Evolutionary conservation across 2,797 vertebrate species (phyloP), one percentile per base, ranked within the genome.

Genomic region (Rhadinocentrus ornatus): DNA sequence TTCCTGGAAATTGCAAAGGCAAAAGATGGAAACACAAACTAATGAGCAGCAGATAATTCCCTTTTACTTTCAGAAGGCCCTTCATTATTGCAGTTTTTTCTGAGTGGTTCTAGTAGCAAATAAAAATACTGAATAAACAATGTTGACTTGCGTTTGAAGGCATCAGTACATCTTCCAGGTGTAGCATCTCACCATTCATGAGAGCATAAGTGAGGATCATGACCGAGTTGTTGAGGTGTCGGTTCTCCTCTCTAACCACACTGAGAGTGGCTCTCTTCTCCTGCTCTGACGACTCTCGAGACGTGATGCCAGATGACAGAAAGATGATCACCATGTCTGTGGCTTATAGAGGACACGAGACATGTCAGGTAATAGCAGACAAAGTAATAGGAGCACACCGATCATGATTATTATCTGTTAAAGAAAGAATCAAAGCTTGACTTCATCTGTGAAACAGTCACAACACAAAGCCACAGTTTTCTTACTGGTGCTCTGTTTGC

Each of bases 131-230:
- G 34, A 39, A 39, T 24, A 9, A 22, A 9, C 48, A 0, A 3
- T 26, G 11, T 6, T 53, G 50, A 26, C 22, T 24, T 12, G 22
- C 4, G 1, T 4, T 6, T 53, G 24, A 50, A 24, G 4, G 48
- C 9, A 50, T 50, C 0, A n/a, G 20, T 48, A 20, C 5, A 53
- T 53, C 3, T 26, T 48, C 44, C 6, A 46, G 46, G 50, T 26
- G 50, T 1, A 16, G 29, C 29, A 22, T 13, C 4, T 37, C 37
- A 39, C 98, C 98, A 0, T 99, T 99, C 95, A 99, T 99, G 60
- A 99, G 96, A 0, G 98, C 97, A 0, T 99, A 99, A 48, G 98
- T 99, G 80, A 99, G 97, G 86, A 99, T 98, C 98, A 99, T 99
- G 58, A 98, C 97, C 0, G 97, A 98, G 93, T 99, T 99, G 92